These are phyloP conservation scores for Nothoprocta perdicaria DNA, from an alignment of 2,113 vertebrate genomes.

Conservation along the genomic window DNA sequence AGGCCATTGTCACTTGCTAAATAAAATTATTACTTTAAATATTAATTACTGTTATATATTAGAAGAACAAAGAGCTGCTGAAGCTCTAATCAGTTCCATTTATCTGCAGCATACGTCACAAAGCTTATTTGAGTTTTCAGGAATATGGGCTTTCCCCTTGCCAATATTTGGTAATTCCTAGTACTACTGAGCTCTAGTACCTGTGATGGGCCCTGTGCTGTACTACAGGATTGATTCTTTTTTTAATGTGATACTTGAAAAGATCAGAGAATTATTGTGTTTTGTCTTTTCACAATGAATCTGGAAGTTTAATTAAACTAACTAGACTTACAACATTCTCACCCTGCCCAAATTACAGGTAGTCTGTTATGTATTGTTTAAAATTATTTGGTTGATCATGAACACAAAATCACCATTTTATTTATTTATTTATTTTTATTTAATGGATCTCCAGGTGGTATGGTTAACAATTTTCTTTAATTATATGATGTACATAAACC, in stretches of 20 bases:
- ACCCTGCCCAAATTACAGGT: neutral
- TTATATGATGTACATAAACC: neutral
- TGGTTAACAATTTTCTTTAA: conserved; percentile 3
- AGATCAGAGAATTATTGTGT: neutral
- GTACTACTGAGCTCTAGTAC: neutral
- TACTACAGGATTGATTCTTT: neutral
- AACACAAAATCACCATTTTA: conserved; percentile 14
- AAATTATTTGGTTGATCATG: conserved; percentile 1
- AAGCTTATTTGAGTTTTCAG: neutral
- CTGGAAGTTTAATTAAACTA: neutral
- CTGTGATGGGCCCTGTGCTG: fast-evolving
- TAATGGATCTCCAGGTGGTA: neutral
- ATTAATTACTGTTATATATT: neutral
- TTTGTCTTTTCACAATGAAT: neutral
- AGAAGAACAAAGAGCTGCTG: neutral
- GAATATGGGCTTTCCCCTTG: neutral
- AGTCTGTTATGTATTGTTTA: conserved; percentile 6
- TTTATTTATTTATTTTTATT: conserved; percentile 25
- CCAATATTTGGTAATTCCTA: neutral
- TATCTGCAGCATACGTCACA: neutral
- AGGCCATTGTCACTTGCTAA: neutral
- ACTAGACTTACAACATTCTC: neutral
- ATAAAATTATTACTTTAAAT: neutral
- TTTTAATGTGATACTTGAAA: neutral
- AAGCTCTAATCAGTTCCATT: neutral